These are phyloP conservation scores for Empis stercorea DNA, from an alignment of 2,888 invertebrate genomes.

Conservation along the genomic window DNA sequence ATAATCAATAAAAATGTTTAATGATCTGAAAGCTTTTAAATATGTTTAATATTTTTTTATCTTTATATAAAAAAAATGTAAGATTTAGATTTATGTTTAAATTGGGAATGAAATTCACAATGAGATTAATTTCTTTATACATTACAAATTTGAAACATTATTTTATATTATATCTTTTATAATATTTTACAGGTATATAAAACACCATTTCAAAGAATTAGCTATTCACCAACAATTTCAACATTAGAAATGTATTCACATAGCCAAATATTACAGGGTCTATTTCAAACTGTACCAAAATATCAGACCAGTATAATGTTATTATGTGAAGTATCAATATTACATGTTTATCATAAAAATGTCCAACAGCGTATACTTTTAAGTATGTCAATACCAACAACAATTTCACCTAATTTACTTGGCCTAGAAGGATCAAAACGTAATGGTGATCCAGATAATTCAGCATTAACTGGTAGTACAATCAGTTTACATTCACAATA, in stretches of 20 bases:
- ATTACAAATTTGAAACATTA: too few species aligned
- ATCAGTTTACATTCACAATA: neutral
- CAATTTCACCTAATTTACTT: constrained; percentile 33
- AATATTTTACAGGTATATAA: constrained; percentile 26
- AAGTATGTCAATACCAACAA: constrained; percentile 30
- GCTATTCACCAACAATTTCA: constrained; percentile 32
- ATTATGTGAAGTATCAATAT: constrained; percentile 34
- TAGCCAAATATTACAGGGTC: constrained; percentile 33
- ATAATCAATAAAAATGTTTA: too few species aligned
- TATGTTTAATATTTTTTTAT: too few species aligned
- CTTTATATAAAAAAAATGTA: too few species aligned
- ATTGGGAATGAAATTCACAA: too few species aligned
- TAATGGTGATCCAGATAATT: constrained; percentile 36
- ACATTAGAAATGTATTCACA: constrained; percentile 34
- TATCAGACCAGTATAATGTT: constrained; percentile 32
- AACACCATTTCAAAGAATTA: constrained; percentile 34
- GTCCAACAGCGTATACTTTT: constrained; percentile 32
- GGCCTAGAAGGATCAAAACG: constrained; percentile 34
- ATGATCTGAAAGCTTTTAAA: too few species aligned
- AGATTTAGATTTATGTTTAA: too few species aligned
- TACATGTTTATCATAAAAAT: constrained; percentile 36
- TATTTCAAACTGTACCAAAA: constrained; percentile 33
- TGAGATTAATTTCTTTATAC: too few species aligned
- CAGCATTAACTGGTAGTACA: constrained; percentile 29
- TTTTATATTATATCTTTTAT: too few species aligned